These are phyloP conservation scores for Oreochromis mossambicus DNA, from an alignment of 2,797 vertebrate species.

Conservation along the genomic window DNA sequence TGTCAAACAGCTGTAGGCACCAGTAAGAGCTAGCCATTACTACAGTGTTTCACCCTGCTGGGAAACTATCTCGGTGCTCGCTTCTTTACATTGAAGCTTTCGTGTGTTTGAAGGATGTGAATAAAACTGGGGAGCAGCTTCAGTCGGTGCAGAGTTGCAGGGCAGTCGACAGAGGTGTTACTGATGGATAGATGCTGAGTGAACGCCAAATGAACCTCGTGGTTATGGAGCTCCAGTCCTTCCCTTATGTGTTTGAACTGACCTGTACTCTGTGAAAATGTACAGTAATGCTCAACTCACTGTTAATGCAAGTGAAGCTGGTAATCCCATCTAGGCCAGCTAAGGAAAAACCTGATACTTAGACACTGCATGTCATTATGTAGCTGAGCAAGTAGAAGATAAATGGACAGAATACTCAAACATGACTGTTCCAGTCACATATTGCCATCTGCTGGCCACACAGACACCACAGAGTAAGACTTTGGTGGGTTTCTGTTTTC, in stretches of 20 bases:
- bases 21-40: not conserved
- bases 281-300: not conserved
- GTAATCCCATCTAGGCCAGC: not conserved
- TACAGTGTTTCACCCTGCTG: not conserved
- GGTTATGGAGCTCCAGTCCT: not conserved
- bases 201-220: not conserved
- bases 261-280: not conserved
- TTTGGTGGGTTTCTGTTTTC: not conserved
- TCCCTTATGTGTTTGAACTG: not conserved
- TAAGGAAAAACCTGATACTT: not conserved
- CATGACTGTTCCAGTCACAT: constrained; percentile 29
- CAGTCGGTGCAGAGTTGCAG: not conserved
- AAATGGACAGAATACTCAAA: not conserved
- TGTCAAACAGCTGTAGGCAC: constrained; percentile 58
- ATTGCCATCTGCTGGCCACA: constrained; percentile 68
- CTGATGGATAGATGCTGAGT: not conserved
- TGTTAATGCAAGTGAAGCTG: not conserved
- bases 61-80: not conserved
- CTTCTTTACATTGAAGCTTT: not conserved
- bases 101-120: not conserved
- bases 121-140: not conserved
- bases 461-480: not conserved
- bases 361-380: not conserved
- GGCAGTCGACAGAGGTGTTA: not conserved
- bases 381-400: not conserved